Evolutionary conservation across 1,140 invertebrate genomes (phyloP), one percentile per base, ranked within the genome.

Genomic region (Bombus confusus): DNA sequence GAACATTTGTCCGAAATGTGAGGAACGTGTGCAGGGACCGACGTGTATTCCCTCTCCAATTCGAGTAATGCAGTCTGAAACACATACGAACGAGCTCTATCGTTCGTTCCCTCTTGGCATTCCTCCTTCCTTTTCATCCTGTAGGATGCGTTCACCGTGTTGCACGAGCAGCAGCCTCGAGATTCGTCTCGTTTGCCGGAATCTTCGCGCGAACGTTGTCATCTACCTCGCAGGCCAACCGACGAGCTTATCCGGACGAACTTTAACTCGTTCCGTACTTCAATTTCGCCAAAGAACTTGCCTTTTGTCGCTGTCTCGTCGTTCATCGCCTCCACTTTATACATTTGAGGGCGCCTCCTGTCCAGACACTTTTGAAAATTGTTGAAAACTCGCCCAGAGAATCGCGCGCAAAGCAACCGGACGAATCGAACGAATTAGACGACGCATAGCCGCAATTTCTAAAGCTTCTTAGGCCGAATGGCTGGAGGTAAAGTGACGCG

Each of bases 1-100:
- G 86, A 89, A 89, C 88, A 87, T 94, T 91, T 90, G 89, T 92
- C 90, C 90, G 85, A 93, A 94, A 93, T 94, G 93, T 92, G 91
- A 91, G 87, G 87, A 87, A 89, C 41, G 87, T 90, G 93, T 88
- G 92, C 85, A 90, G 93, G 93, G 93, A 93, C 90, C 88, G 81
- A 78, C 78, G 82, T 64, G 80, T 94, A 94, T 93, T 94, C 91
- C 94, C 93, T 93, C 89, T 92, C 86, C 92, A 94, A 94, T 94
- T 93, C 91, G 82, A 93, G 93, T 93, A 93, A 94, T 93, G 92
- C 92, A 94, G 92, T 92, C 93, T 91, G 91, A 94, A 94, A 94
- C 93, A 93, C 91, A 89, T 87, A 87, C 86, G 15, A 8, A 92
- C 78, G 57, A 47, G 12, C n/a, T 22, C 9, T 22, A 43, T 52